Evolutionary conservation across 92 coral and sea anemone genomes (phyloP).

Genomic region (Isaurus tuberculatus): DNA sequence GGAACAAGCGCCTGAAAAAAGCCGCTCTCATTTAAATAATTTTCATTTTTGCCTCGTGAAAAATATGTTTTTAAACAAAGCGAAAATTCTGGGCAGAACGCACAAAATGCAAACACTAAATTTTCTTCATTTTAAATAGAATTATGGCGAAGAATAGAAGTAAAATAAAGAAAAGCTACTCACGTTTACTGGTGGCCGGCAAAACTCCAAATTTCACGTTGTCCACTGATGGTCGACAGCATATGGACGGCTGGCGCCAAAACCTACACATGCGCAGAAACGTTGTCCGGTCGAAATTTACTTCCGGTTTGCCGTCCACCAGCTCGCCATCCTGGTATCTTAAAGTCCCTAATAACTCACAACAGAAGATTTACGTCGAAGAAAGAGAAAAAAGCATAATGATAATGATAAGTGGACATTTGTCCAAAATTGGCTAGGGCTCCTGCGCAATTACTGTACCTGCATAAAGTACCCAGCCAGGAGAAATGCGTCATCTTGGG

Average conservation of each 20-base stretch:
- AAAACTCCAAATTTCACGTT: background rate
- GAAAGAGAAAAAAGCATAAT: too few relatives aligned
- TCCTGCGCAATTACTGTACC: constrained; percentile 7
- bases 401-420: too few relatives aligned
- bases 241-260: constrained; percentile 17
- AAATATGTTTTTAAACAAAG: background rate
- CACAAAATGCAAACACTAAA: background rate
- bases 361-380: too few relatives aligned
- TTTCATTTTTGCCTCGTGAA: too few relatives aligned
- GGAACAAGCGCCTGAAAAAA: background rate
- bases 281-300: background rate
- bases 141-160: background rate
- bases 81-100: background rate
- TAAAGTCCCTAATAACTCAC: background rate
- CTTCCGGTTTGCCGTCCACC: constrained; percentile 13
- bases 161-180: background rate
- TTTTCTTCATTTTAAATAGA: background rate
- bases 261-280: too few relatives aligned
- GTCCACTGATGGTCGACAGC: background rate
- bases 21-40: too few relatives aligned
- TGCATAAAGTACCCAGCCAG: constrained; percentile 27
- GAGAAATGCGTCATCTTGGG: constrained; percentile 34
- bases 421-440: too few relatives aligned
- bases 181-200: background rate
- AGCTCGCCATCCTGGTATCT: constrained; percentile 7